Percentiles rank a stretch among this genome's conserved stretches.
These are phyloP conservation scores for Pipa parva DNA, from an alignment of 2,113 vertebrate species.

Conservation along the genomic window DNA sequence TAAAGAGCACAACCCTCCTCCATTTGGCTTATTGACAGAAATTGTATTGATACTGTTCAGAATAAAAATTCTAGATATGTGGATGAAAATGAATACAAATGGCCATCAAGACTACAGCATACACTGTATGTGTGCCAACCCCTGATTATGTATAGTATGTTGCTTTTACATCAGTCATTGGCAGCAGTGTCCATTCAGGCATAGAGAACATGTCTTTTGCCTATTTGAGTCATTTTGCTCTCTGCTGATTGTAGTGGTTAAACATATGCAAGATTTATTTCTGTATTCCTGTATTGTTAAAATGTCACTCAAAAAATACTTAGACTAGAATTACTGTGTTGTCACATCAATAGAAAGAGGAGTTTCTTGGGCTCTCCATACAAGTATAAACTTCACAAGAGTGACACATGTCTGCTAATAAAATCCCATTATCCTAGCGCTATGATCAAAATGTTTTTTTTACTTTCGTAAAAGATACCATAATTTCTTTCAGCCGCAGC, in stretches of 20 bases:
- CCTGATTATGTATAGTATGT: too few species aligned
- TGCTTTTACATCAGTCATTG: too few species aligned
- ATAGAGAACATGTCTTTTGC: background rate
- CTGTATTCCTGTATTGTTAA: conserved; percentile 4
- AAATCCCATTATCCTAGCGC: conserved; percentile 10
- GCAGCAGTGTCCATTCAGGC: too few species aligned
- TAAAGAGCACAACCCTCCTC: too few species aligned
- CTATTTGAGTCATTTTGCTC: background rate
- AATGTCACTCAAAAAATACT: conserved; percentile 23
- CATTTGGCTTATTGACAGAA: too few species aligned
- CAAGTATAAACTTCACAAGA: conserved; percentile 6
- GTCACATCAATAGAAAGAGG: conserved; percentile 16
- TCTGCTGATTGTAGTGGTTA: background rate
- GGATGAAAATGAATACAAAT: too few species aligned
- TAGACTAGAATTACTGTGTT: conserved; percentile 22
- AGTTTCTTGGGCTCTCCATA: conserved; percentile 8
- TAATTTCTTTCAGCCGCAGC: conserved; percentile 12
- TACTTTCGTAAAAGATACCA: conserved; percentile 21
- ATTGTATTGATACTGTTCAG: too few species aligned
- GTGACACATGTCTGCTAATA: conserved; percentile 16
- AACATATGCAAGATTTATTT: conserved; percentile 2
- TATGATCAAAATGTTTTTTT: conserved; percentile 38
- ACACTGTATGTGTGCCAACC: too few species aligned
- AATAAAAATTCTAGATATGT: too few species aligned
- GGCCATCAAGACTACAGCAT: too few species aligned